Conservation (phyloP, 2,113 vertebrate genomes). For the Ophthalmolycus amberensis region DNA sequence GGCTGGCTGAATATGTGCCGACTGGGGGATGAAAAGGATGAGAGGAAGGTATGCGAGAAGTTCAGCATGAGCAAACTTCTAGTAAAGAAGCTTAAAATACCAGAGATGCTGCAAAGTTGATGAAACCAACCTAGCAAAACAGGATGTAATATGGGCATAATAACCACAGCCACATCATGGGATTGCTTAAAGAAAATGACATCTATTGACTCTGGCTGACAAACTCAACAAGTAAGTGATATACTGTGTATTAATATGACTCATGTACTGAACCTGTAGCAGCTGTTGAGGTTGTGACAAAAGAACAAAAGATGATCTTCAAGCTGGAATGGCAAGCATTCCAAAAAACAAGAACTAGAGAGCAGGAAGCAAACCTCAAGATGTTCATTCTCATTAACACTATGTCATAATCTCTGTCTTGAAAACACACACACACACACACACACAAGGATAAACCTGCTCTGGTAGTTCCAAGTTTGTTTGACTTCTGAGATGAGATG, state of each 20-base stretch:
- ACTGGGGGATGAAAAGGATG: conserved; percentile 21
- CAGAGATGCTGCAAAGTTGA: conserved; percentile 18
- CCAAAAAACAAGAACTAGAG: neutral
- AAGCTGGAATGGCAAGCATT: neutral
- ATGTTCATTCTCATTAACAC: conserved; percentile 8
- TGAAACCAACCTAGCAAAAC: conserved; percentile 31
- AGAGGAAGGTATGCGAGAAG: conserved; percentile 9
- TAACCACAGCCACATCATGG: neutral
- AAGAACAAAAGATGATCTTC: conserved; percentile 14
- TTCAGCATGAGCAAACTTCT: conserved; percentile 26
- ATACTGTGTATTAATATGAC: conserved; percentile 8
- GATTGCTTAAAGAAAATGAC: conserved; percentile 6
- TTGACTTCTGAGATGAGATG: conserved; percentile 76
- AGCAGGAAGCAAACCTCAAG: neutral
- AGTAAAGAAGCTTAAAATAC: conserved; percentile 16
- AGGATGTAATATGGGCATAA: conserved; percentile 19
- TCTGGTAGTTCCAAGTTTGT: conserved; percentile 73
- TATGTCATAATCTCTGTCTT: conserved; percentile 35
- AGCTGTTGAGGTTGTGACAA: conserved; percentile 4
- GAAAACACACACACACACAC: conserved; percentile 21
- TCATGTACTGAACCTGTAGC: neutral
- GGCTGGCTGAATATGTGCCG: conserved; percentile 28
- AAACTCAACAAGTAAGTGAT: conserved; percentile 31
- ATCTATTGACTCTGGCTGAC: conserved; percentile 15
- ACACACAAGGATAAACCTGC: conserved; percentile 73